phyloP scores from a whole-genome alignment of 1,140 invertebrate genomes.

The Macrobrachium rosenbergii region DNA sequence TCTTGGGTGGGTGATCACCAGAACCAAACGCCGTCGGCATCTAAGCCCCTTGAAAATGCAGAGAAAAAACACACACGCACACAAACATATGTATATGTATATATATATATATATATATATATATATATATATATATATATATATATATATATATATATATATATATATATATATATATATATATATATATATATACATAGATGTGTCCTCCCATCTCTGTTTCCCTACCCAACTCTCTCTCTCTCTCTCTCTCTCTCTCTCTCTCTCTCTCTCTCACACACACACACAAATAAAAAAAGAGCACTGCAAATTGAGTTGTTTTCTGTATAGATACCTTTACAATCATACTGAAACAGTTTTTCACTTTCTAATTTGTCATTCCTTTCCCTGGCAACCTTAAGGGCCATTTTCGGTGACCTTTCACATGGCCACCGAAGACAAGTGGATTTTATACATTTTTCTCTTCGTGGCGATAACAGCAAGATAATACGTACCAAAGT shows the following conservation, averaged over 20 bases:
- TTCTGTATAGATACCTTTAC: background rate
- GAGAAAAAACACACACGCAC: background rate
- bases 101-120: slow-evolving; percentile 14
- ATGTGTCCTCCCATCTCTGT: background rate
- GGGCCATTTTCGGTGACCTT: too few relatives aligned
- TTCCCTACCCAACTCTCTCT: background rate
- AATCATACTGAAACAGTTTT: background rate
- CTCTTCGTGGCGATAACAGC: too few relatives aligned
- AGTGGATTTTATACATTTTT: too few relatives aligned
- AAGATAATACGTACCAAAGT: too few relatives aligned
- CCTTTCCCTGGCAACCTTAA: too few relatives aligned
- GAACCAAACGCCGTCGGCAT: too few relatives aligned
- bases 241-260: slow-evolving; percentile 20
- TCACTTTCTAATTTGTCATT: too few relatives aligned
- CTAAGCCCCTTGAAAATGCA: too few relatives aligned
- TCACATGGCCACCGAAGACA: too few relatives aligned
- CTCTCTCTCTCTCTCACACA: slow-evolving; percentile 7
- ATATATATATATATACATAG: background rate
- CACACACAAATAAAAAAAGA: background rate
- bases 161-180: background rate
- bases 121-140: background rate
- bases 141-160: background rate
- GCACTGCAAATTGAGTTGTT: background rate
- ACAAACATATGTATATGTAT: slow-evolving; percentile 20
- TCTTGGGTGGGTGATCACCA: too few relatives aligned